Conservation (phyloP, 2,888 invertebrate genomes). For the Tetranychus truncatus region DNA sequence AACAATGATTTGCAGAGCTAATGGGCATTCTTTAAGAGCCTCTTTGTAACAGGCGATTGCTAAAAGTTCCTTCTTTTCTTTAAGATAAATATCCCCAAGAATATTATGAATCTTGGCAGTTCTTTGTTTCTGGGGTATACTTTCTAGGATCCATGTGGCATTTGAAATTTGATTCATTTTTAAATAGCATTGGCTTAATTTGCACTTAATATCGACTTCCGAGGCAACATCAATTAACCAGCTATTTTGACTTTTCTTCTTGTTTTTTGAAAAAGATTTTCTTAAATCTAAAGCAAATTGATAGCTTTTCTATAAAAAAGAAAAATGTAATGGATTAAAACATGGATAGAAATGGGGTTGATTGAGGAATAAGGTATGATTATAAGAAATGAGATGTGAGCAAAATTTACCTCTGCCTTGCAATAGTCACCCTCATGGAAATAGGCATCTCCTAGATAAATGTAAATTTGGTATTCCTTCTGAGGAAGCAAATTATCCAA, state of each 20-base stretch:
- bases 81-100: slow-evolving; percentile 50
- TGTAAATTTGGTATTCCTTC: slow-evolving; percentile 48
- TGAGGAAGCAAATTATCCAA: slow-evolving; percentile 41
- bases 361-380: no score
- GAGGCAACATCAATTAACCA: slow-evolving; percentile 22
- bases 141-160: slow-evolving; percentile 40
- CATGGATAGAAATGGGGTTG: neutral
- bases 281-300: slow-evolving; percentile 44
- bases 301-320: slow-evolving; percentile 14
- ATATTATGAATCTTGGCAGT: slow-evolving; percentile 57
- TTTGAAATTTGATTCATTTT: slow-evolving; percentile 46
- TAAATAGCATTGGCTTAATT: slow-evolving; percentile 48
- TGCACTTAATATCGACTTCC: slow-evolving; percentile 48
- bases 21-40: slow-evolving; percentile 53
- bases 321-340: slow-evolving; percentile 4
- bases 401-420: slow-evolving; percentile 42
- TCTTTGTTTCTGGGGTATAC: slow-evolving; percentile 45
- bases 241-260: slow-evolving; percentile 20
- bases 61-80: slow-evolving; percentile 48
- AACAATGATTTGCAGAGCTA: slow-evolving; percentile 55
- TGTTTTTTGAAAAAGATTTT: slow-evolving; percentile 38
- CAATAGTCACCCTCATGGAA: slow-evolving; percentile 47
- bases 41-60: slow-evolving; percentile 58
- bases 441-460: slow-evolving; percentile 51
- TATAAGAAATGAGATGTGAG: no score